Percentiles rank a stretch among this genome's conserved stretches.
phyloP scores from a whole-genome alignment of 1,140 invertebrate genomes.

The Microplitis mediator region DNA sequence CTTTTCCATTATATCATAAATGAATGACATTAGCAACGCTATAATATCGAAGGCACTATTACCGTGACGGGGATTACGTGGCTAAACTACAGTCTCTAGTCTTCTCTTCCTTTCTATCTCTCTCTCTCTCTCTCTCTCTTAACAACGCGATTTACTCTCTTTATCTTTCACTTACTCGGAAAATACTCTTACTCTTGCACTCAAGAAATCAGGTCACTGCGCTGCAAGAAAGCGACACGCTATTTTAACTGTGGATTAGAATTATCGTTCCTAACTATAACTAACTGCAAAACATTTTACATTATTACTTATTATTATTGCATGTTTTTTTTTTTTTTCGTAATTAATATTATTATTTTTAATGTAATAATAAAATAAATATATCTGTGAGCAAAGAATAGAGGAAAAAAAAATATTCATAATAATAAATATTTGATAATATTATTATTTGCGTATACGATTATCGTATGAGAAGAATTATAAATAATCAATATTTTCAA shows the following conservation, averaged over 20 bases:
- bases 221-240: constrained; percentile 58
- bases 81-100: constrained; percentile 38
- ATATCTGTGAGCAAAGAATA: neutral
- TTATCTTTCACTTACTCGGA: constrained; percentile 34
- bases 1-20: constrained; percentile 56
- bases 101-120: constrained; percentile 41
- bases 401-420: neutral
- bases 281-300: neutral
- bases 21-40: constrained; percentile 61
- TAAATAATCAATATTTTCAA: neutral
- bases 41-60: constrained; percentile 61
- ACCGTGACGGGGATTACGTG: constrained; percentile 61
- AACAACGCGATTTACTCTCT: constrained; percentile 36
- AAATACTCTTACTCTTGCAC: constrained; percentile 59
- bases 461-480: neutral
- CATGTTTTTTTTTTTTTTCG: neutral
- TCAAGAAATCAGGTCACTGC: constrained; percentile 62
- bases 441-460: too few relatives aligned
- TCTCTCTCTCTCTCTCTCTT: constrained; percentile 44
- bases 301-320: neutral
- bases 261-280: constrained; percentile 46
- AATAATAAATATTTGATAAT: too few relatives aligned
- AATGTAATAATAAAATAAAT: neutral
- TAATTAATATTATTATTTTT: constrained; percentile 1
- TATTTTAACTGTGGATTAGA: constrained; percentile 52